These are phyloP conservation scores for Alaudala cheleensis DNA, from an alignment of 2,113 vertebrate species.

Conservation along the genomic window DNA sequence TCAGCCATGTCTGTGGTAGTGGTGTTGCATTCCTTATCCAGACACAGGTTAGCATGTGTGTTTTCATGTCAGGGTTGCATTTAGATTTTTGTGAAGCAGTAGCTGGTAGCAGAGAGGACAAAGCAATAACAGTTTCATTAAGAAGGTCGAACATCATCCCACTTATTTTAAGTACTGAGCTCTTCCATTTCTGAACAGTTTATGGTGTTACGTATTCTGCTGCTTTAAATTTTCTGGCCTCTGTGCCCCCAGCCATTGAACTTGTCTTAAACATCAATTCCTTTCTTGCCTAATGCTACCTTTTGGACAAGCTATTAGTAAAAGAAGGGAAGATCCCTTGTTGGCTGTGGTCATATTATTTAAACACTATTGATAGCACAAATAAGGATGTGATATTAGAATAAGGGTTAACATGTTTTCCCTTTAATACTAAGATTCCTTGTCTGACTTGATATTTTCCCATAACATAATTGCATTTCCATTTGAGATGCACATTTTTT, in stretches of 20 bases:
- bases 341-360: not conserved
- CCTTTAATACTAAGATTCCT: not conserved
- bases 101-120: not conserved
- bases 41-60: accelerated
- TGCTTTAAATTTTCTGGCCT: not conserved
- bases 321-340: not conserved
- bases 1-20: not conserved
- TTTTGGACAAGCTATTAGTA: not conserved
- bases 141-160: not conserved
- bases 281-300: not conserved
- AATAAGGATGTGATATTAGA: not conserved
- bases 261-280: not conserved
- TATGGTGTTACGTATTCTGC: not conserved
- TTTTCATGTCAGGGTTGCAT: not conserved
- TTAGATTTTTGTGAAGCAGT: not conserved
- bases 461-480: not conserved
- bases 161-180: not conserved
- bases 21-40: not conserved
- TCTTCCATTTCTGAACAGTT: not conserved
- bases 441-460: not conserved
- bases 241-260: not conserved
- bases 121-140: not conserved
- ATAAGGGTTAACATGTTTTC: not conserved
- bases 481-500: not conserved
- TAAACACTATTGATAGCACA: not conserved